A percentile compares a stretch with the other conserved stretches of the same genome.
phyloP scores from a whole-genome alignment of 2,113 vertebrate genomes.

The Sapajus apella region DNA sequence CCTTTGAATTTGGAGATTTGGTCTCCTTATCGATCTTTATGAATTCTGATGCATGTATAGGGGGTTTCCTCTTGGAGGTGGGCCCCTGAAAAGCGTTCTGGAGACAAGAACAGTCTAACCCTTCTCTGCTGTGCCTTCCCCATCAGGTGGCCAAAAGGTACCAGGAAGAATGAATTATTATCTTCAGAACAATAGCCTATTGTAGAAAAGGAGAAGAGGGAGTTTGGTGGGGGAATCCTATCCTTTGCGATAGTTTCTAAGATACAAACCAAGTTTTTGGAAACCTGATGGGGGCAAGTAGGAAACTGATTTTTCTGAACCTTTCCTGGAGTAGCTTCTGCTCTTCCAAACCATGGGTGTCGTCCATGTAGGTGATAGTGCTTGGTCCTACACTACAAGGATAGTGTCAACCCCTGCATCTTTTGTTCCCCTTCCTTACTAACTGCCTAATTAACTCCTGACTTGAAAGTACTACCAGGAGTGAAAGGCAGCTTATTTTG shows the following conservation, averaged over 20 bases:
- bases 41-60: neutral
- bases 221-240: neutral
- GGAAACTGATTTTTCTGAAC: neutral
- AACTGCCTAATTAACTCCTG: slow-evolving; percentile 23
- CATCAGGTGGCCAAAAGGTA: slow-evolving; percentile 12
- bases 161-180: neutral
- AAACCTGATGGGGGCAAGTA: neutral
- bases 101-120: slow-evolving; percentile 26
- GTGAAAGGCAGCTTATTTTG: neutral
- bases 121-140: slow-evolving; percentile 32
- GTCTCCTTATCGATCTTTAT: slow-evolving; percentile 41
- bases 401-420: neutral
- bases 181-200: neutral
- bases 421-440: neutral
- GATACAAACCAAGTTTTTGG: slow-evolving; percentile 2
- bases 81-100: slow-evolving; percentile 9
- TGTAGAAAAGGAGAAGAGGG: slow-evolving; percentile 32
- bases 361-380: neutral
- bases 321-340: slow-evolving; percentile 2
- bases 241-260: neutral
- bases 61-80: slow-evolving; percentile 30
- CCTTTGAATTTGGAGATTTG: slow-evolving; percentile 39
- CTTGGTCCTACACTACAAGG: slow-evolving; percentile 7
- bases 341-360: neutral
- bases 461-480: neutral